Base-by-base conservation (phyloP, 2,888 invertebrate species). In the Hermaeophaga mercurialis region DNA sequence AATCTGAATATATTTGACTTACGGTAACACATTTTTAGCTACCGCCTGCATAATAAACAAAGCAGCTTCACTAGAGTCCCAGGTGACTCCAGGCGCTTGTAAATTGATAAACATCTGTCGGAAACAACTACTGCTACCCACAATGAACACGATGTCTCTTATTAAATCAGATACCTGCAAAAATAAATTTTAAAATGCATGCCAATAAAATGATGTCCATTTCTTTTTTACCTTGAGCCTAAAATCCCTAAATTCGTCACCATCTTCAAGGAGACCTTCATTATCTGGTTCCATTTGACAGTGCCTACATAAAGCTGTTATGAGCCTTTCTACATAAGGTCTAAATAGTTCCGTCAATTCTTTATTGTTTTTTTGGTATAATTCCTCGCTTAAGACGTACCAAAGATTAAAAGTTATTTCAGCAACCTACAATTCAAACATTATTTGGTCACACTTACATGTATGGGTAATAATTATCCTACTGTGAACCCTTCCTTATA, bases 261-360 rank as follows among this genome's bases (percentile, higher is more conserved):
- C 86, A 53, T 91, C 90, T 59, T 91, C 90, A 1, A 94, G 85
- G 39, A 95, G 78, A 14, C 91, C 90, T 54, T 94, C 92, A 70
- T 90, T 91, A 75, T 98, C 98, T 0, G 94, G 89, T 70, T 99
- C 98, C 81, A 96, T 92, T 80, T 96, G 96, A 70, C 96, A 94
- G 76, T 98, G 98, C 50, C 76, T 83, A 64, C 93, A 94, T 6
- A 99, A 80, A 0, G 94, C 91, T 48, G 89, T 87, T 5, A 97
- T 88, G n/a, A 97, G 80, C 67, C 95, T 82, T 78, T 95, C 93
- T 54, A 97, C 86, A 74, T 95, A 92, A 0, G 96, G 96, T 71
- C 89, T 87, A 77, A 97, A 98, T 26, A 89, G 79, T 43, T 85
- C 84, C 1, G 90, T 92, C n/a, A 94, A 75, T 0, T 86, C 84